Evolutionary conservation across 2,797 vertebrate genomes (phyloP), one percentile per base, ranked within the genome.

Genomic region (Chelonia mydas): DNA sequence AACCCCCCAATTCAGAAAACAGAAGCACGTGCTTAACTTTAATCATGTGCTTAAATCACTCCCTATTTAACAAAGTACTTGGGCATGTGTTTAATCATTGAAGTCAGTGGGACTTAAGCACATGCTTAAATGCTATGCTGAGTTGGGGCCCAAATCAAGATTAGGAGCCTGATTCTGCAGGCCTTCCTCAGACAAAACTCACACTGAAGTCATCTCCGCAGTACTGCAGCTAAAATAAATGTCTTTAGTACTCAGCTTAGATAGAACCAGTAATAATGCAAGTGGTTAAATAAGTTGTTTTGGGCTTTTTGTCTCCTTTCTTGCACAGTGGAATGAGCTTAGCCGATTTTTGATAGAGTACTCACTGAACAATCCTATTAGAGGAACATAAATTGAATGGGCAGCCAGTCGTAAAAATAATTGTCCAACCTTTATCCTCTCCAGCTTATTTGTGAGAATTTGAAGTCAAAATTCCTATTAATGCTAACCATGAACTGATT

Each of bases 331-430:
- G 93, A 96, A 97, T 97, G 95, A 96, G 81, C 85, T 82, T 92
- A 94, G 37, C 88, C 88, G 61, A 86, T 97, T 96, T 94, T 95
- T 92, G 59, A 77, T 90, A 47, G 88, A 92, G 83, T 59, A 90
- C 6, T 91, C 86, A 28, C 88, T 91, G 95, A 97, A 81, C 95
- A 96, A 96, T 89, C 94, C 88, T 88, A 88, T 95, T 97, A 96
- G 84, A 93, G 90, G 88, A 91, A 92, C 2, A 94, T 94, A 97
- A 97, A 96, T 96, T 92, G 94, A 96, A 96, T 92, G 93, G 93
- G 96, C 92, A 97, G 93, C 90, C 94, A 94, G 1, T 96, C 3
- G 49, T 94, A 95, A 95, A 97, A 96, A 96, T 95, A 97, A 97
- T 94, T 96, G 88, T 50, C 92, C 87, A 93, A 84, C 86, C 85